Evolutionary conservation across 1,140 invertebrate species (phyloP).

Genomic region (Eubasilissa regina): DNA sequence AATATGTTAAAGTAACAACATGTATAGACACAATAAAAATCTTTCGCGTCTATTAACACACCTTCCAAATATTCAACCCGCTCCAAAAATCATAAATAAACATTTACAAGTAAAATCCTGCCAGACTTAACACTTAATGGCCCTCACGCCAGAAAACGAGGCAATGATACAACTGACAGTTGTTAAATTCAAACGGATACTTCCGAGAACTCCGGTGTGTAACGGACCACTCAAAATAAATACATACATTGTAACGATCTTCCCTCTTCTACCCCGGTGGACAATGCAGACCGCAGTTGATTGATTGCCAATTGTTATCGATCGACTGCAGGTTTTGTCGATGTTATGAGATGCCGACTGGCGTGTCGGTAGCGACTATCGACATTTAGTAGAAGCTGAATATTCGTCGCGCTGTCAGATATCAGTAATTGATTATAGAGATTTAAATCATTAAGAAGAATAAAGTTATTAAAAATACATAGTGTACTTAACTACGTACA

Average conservation of each 20-base stretch:
- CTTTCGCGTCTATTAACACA: too few species aligned
- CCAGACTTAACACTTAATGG: constrained; percentile 17
- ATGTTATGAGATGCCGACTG: constrained; percentile 26
- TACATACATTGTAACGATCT: constrained; percentile 32
- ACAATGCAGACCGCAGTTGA: constrained; percentile 42
- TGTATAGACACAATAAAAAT: too few species aligned
- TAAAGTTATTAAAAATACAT: too few species aligned
- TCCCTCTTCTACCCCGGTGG: constrained; percentile 4
- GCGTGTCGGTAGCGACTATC: constrained; percentile 29
- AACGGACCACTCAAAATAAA: constrained; percentile 25
- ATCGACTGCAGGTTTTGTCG: constrained; percentile 43
- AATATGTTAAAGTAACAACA: too few species aligned
- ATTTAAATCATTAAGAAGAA: too few species aligned
- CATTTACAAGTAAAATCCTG: too few species aligned
- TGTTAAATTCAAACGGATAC: constrained; percentile 26
- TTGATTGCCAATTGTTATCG: constrained; percentile 56
- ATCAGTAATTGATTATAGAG: constrained; percentile 1
- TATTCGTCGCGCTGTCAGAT: constrained; percentile 27
- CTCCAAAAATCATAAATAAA: too few species aligned
- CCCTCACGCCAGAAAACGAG: constrained; percentile 22
- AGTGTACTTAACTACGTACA: too few species aligned
- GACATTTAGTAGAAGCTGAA: background rate
- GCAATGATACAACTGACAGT: constrained; percentile 31
- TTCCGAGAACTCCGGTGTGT: constrained; percentile 3
- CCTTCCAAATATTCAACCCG: too few species aligned